Base-by-base conservation (phyloP, 1,140 invertebrate species). In the Coelopa frigida region DNA sequence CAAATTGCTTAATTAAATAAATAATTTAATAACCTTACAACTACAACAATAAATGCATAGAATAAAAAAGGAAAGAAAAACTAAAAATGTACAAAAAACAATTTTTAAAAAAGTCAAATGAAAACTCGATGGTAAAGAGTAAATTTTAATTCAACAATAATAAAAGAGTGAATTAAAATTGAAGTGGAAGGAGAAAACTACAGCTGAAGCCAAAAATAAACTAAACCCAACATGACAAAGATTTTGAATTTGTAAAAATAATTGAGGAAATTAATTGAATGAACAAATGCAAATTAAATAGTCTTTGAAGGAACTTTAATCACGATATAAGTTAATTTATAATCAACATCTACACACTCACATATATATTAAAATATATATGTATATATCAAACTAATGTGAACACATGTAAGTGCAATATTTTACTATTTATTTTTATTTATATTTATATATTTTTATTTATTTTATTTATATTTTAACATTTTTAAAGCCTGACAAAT, bases 351-450 rank as follows among this genome's bases (percentile, higher is more conserved):
- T 39, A 39, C 24, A 39, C 24, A 39, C 20, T 22, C 20, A 39
- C 37, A 43, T 29, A 43, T 27, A 42, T 11, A 17, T 18, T 36
- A 45, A 21, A 32, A 40, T 33, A 42, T 48, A 40, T 39, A 47
- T 33, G 23, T 23, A 32, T 8, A 46, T 17, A 35, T 15, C 29
- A 22, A 35, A 42, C 18, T 33, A 23, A 47, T 32, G 42, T 47
- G 35, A 41, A 32, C 18, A 46, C 23, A 39, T 44, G 20, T 46
- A 59, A 64, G 53, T 64, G 58, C 58, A 60, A 63, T 59, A 54
- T 49, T 54, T 58, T 50, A 47, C 27, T 42, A 33, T 32, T 32
- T 15, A 10, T 21, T 45, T 27, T 37, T 27, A 48, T 15, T 26
- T 21, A 14, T 12, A 18, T 21, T 20, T n/a, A 21, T 39, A 15